phyloP scores from a whole-genome alignment of 1,140 invertebrate genomes.

The Eumeta japonica region DNA sequence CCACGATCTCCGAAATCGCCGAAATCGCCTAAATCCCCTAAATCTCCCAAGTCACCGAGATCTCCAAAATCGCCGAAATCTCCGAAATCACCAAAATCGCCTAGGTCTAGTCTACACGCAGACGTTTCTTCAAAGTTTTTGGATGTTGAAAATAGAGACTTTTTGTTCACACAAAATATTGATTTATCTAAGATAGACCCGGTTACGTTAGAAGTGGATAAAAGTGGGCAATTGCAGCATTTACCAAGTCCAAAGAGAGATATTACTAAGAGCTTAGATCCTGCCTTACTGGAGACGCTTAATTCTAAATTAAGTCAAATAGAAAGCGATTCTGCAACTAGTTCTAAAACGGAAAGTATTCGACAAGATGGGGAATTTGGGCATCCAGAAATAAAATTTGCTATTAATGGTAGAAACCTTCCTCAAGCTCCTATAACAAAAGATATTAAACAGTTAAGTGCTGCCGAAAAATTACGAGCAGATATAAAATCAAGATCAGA shows the following conservation, averaged over 20 bases:
- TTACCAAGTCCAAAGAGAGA: slow-evolving; percentile 66
- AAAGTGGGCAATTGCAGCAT: slow-evolving; percentile 61
- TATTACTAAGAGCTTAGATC: slow-evolving; percentile 66
- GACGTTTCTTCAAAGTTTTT: slow-evolving; percentile 49
- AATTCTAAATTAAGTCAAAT: slow-evolving; percentile 72
- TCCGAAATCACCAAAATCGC: slow-evolving; percentile 61
- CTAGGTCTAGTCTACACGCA: slow-evolving; percentile 52
- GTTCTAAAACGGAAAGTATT: slow-evolving; percentile 66
- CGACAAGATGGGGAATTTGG: slow-evolving; percentile 61
- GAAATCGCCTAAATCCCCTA: slow-evolving; percentile 61
- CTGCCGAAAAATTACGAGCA: slow-evolving; percentile 53
- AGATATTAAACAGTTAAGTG: slow-evolving; percentile 41
- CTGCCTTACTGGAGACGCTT: slow-evolving; percentile 63
- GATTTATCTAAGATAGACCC: slow-evolving; percentile 70
- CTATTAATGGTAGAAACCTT: slow-evolving; percentile 44
- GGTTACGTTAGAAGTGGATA: slow-evolving; percentile 67
- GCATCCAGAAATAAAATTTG: slow-evolving; percentile 52
- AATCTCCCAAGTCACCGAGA: slow-evolving; percentile 61
- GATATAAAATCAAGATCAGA: slow-evolving; percentile 57
- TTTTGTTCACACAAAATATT: slow-evolving; percentile 70
- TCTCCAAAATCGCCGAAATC: slow-evolving; percentile 55
- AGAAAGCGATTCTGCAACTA: slow-evolving; percentile 69
- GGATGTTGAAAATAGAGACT: slow-evolving; percentile 56
- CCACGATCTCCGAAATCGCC: slow-evolving; percentile 46
- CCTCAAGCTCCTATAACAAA: slow-evolving; percentile 43